A percentile compares a stretch with the other conserved stretches of the same genome.
phyloP scores from a whole-genome alignment of 2,797 vertebrate species.

The Tympanoctomys barrerae region DNA sequence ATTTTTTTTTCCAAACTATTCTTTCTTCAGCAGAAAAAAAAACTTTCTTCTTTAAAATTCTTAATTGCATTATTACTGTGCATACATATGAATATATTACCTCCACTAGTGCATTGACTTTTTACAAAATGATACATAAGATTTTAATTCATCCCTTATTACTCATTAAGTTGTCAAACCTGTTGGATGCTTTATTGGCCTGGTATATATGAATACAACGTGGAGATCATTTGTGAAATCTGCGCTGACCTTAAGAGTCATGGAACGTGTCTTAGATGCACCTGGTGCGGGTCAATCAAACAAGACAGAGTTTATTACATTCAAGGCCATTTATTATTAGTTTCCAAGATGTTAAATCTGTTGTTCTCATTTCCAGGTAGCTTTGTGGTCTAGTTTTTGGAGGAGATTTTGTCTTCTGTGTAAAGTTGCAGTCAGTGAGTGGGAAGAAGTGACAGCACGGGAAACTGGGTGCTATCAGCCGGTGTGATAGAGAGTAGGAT shows the following conservation, averaged over 20 bases:
- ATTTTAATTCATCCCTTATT: not conserved
- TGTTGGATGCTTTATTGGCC: not conserved
- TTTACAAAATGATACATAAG: not conserved
- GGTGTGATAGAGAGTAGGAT: not conserved
- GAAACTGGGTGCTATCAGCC: not conserved
- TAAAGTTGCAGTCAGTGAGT: not conserved
- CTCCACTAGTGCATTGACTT: not conserved
- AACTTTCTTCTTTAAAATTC: not conserved
- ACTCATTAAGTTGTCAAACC: not conserved
- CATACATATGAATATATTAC: not conserved
- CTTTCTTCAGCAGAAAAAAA: not conserved
- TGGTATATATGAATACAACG: not conserved
- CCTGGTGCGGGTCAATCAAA: not conserved
- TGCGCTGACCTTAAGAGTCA: not conserved
- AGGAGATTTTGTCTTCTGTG: not conserved
- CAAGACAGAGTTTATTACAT: not conserved
- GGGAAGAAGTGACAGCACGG: not conserved
- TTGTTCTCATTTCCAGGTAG: not conserved
- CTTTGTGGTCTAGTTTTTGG: not conserved
- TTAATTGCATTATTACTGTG: not conserved
- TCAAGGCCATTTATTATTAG: not conserved
- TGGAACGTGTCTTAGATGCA: not conserved
- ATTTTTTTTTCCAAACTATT: not conserved
- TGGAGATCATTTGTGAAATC: not conserved
- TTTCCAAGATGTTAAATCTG: not conserved